Conservation (phyloP, 2,888 invertebrate species). For the Caenorhabditis sulstoni region DNA sequence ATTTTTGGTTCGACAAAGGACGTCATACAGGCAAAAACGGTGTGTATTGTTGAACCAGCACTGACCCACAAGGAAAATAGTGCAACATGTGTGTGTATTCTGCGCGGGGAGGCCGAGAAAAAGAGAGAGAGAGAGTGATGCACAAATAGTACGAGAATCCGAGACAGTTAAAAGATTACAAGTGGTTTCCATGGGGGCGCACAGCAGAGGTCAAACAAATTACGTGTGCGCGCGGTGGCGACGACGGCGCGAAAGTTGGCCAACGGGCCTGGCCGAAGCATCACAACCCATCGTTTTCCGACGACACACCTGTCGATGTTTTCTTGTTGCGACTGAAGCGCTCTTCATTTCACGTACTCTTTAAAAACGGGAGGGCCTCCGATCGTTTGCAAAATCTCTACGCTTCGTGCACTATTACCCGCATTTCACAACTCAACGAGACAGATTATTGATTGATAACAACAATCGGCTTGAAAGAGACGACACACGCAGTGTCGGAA, state of each 20-base stretch:
- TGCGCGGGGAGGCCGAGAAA: conserved; percentile 12
- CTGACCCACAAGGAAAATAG: conserved; percentile 30
- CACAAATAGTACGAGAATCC: conserved; percentile 44
- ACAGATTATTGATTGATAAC: conserved; percentile 51
- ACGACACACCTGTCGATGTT: conserved; percentile 51
- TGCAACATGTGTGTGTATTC: conserved; percentile 46
- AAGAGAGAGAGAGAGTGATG: conserved; percentile 20
- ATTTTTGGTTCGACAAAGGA: conserved; percentile 39
- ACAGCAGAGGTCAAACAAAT: conserved; percentile 56
- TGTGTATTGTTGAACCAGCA: conserved; percentile 40
- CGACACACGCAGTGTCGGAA: not conserved
- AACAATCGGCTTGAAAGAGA: conserved; percentile 29
- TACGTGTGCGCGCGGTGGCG: conserved; percentile 43
- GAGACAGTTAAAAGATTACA: conserved; percentile 54
- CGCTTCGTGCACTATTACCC: conserved; percentile 52
- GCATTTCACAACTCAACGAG: conserved; percentile 21
- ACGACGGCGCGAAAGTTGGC: too few relatives aligned
- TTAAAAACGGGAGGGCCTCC: conserved; percentile 5
- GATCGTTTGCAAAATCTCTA: conserved; percentile 49
- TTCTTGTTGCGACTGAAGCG: conserved; percentile 44
- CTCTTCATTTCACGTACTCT: conserved; percentile 40
- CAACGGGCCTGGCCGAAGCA: conserved; percentile 27
- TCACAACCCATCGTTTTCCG: conserved; percentile 20
- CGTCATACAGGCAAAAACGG: conserved; percentile 32
- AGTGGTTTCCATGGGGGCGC: conserved; percentile 44